These are phyloP conservation scores for Rhynchomys soricoides DNA, from an alignment of 2,113 vertebrate genomes.

Conservation along the genomic window DNA sequence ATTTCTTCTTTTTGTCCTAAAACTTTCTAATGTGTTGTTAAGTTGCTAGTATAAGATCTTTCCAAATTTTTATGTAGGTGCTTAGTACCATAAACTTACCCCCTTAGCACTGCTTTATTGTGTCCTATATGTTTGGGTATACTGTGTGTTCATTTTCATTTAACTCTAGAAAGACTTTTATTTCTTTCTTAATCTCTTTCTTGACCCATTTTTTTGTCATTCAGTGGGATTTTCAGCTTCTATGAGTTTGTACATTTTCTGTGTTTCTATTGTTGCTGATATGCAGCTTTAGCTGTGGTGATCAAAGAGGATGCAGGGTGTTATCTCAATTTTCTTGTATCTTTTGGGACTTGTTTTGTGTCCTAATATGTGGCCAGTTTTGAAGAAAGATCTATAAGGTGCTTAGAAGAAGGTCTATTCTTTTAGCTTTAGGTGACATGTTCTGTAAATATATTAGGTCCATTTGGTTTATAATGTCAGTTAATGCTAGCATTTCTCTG, in stretches of 20 bases:
- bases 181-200: neutral
- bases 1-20: neutral
- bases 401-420: neutral
- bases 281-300: no score
- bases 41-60: no score
- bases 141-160: neutral
- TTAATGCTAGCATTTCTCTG: neutral
- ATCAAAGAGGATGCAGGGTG: no score
- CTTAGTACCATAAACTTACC: neutral
- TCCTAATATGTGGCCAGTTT: neutral
- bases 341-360: neutral
- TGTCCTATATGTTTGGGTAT: neutral
- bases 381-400: neutral
- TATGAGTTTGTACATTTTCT: no score
- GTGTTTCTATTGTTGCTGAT: no score
- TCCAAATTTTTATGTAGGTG: neutral
- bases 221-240: no score
- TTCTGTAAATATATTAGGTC: neutral
- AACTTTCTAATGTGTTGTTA: neutral
- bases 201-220: no score
- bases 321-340: no score
- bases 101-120: neutral
- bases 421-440: neutral
- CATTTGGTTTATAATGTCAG: neutral
- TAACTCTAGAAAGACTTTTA: neutral